Evolutionary conservation across 2,888 invertebrate genomes (phyloP).

Genomic region (Capitulum mitella): DNA sequence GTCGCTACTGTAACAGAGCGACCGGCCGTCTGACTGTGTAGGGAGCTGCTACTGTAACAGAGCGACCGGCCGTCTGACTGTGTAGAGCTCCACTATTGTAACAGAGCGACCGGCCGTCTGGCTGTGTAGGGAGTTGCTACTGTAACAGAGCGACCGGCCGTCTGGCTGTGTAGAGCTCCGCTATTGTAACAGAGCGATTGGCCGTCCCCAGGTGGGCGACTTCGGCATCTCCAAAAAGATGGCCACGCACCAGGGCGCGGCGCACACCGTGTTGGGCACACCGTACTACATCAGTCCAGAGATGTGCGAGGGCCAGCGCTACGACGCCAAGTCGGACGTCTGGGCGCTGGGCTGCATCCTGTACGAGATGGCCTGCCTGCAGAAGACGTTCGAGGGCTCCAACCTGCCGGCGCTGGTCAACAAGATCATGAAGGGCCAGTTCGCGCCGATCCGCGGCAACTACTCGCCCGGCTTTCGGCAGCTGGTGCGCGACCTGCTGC

Average conservation of each 20-base stretch:
- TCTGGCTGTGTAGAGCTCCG: no score
- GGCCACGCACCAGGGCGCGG: slow-evolving; percentile 55
- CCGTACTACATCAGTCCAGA: slow-evolving; percentile 68
- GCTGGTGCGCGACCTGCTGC: slow-evolving; percentile 55
- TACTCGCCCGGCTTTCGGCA: slow-evolving; percentile 58
- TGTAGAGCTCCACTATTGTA: no score
- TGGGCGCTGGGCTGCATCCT: slow-evolving; percentile 71
- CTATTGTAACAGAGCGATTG: no score
- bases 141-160: no score
- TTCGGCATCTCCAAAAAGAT: slow-evolving; percentile 69
- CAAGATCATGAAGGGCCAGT: slow-evolving; percentile 64
- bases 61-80: no score
- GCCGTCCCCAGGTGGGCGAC: slow-evolving; percentile 54
- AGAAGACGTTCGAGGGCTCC: slow-evolving; percentile 63
- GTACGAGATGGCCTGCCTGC: slow-evolving; percentile 64
- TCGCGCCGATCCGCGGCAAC: slow-evolving; percentile 56
- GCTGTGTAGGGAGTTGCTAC: no score
- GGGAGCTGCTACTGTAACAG: no score
- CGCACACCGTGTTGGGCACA: slow-evolving; percentile 63
- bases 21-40: no score
- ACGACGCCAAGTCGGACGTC: slow-evolving; percentile 67
- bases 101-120: no score
- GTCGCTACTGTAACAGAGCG: no score
- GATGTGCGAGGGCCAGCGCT: slow-evolving; percentile 67
- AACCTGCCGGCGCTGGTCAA: slow-evolving; percentile 64